Base-by-base conservation (phyloP, 2,888 invertebrate genomes). In the Synergus japonicus region DNA sequence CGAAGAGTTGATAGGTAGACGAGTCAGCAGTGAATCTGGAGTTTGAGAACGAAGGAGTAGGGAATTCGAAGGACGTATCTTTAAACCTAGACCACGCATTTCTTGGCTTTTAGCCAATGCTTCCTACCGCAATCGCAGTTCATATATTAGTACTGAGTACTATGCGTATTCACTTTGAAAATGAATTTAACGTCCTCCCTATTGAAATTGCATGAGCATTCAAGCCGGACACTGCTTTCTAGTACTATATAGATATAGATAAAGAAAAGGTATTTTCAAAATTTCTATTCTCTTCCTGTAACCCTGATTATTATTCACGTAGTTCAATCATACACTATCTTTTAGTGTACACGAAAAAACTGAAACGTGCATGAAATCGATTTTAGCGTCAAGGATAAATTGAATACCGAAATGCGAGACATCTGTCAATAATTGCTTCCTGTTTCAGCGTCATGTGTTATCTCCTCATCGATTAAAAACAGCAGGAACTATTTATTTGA, bases 1-100 rank as follows among this genome's bases (percentile, higher is more conserved):
- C 37, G 73, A 73, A 73, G 49, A 73, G 73, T 73, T 73, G 73
- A 73, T 54, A 60, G 60, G 12, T 60, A 54, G 73, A 54, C 37
- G 73, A 73, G 73, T 73, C 73, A 54, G 73, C 54, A 73, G 15
- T 29, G 22, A 60, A 37, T 46, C 37, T 73, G 49, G 73, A 73
- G 69, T 46, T 69, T n/a, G 29, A 69, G 67, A 22, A 69, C 46
- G 46, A 54, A 73, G 15, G 49, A 37, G 15, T 12, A 54, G 46
- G 4, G 15, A 49, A 49, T 69, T 69, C 29, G 29, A 13, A 29
- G 29, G 22, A 49, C 46, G 29, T 29, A 15, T 15, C 15, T 69
- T 15, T 49, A 69, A 69, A 46, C 13, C 29, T 69, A 46, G 15
- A 49, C 29, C 69, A 69, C 49, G 73, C 73, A 73, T 37, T 29